These are phyloP conservation scores for Ormyrus labotus DNA, from an alignment of 2,888 invertebrate genomes.

Conservation along the genomic window DNA sequence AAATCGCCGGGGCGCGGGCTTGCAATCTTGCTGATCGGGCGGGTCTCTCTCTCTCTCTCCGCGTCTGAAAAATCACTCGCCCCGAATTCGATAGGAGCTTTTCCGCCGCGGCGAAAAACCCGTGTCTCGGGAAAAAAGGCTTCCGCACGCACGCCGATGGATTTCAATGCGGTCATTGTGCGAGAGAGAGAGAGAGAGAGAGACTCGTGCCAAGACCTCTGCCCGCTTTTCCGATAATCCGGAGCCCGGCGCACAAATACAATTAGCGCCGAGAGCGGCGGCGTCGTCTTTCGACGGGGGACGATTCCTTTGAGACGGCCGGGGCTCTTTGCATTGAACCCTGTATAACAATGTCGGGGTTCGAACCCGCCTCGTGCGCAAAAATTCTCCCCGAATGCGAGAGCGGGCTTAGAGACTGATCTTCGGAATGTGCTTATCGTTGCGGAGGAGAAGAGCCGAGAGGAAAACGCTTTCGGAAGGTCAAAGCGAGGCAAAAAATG, in stretches of 20 bases:
- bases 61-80: constrained; percentile 35
- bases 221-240: constrained; percentile 39
- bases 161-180: not conserved
- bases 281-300: not conserved
- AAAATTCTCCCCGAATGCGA: not conserved
- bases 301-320: too few species aligned
- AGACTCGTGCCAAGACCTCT: not conserved
- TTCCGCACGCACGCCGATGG: constrained; percentile 4
- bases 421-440: too few species aligned
- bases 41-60: not conserved
- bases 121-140: too few species aligned
- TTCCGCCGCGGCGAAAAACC: not conserved
- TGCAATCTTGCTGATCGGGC: constrained; percentile 48
- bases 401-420: too few species aligned
- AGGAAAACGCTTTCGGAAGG: too few species aligned
- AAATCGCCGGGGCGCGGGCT: constrained; percentile 28
- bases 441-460: too few species aligned
- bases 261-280: constrained; percentile 37
- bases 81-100: constrained; percentile 32
- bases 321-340: too few species aligned
- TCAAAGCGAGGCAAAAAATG: too few species aligned
- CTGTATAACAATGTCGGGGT: not conserved
- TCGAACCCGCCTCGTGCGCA: not conserved
- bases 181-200: not conserved
- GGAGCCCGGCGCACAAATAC: constrained; percentile 25